Base-by-base conservation (phyloP, 2,888 invertebrate genomes). In the Dyspetes luteomarginatus region DNA sequence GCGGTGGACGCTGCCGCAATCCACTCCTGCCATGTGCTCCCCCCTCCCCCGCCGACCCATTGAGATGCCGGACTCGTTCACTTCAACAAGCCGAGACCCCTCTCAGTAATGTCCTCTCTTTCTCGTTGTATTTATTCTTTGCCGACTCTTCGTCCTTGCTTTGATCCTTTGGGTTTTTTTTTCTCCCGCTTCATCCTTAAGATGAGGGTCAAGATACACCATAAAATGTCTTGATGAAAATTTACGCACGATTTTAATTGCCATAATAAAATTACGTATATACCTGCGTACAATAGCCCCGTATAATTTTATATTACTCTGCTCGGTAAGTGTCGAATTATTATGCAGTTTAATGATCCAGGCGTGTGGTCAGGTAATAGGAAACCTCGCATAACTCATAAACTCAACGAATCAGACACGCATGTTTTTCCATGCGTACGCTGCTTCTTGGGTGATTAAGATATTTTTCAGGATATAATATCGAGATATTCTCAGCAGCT, bases 1-100 rank as follows among this genome's bases (percentile, higher is more conserved):
- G 88, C 85, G 88, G 87, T 85, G 85, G 87, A 87, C 87, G 86
- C 84, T 84, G 81, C 86, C 85, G 83, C 85, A 83, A 82, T 80
- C 76, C 83, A 83, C 84, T 67, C 75, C 78, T 74, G 74, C 83
- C 69, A 55, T 68, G 43, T 55, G 62, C 72, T 67, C 36, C 43
- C 67, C 36, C 43, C 67, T 64, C 68, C 64, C 62, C 68, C 73
- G 69, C 85, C 85, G 81, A 85, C 85, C 83, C 83, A 83, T 83
- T 78, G 74, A 83, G 83, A 85, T 75, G 78, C 82, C 80, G 78
- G 76, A 78, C 72, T 81, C 72, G 81, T 81, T 72, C 52, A 65
- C 56, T 69, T 69, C 50, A 24, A 48, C 62, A n/a, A n/a, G 56
- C 67, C 17, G 43, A 36, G 65, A 58, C 52, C 55, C 15, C 17